Base-by-base conservation (phyloP, 2,888 invertebrate species). In the Epiblema foenella region DNA sequence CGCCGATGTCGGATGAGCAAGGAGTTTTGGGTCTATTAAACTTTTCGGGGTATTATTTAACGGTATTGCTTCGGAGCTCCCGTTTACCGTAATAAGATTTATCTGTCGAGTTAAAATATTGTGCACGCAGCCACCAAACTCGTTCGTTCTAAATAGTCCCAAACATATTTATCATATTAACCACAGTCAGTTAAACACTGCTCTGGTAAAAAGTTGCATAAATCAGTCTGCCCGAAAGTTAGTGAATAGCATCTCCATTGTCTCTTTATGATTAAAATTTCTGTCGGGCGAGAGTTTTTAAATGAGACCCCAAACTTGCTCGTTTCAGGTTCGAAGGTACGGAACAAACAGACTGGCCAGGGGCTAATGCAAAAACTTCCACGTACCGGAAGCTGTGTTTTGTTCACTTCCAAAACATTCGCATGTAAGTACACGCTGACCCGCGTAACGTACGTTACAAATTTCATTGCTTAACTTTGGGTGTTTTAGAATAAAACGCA, bases 331-430 rank as follows among this genome's bases (percentile, higher is more conserved):
- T 84, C 77, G 83, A 85, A 89, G 85, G 87, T 81, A 87, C 83
- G 85, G 83, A 88, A 87, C 88, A 91, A 90, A 91, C 88, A 90
- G 85, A 86, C 78, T 78, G 81, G 76, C 80, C 79, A 78, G 83
- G 79, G 82, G 88, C 85, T 91, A 91, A 92, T 91, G 89, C 87
- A 89, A 90, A 91, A 91, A 92, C 84, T 92, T 93, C 83, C 77
- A 75, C 80, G 81, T 82, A 81, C 80, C 84, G 80, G 80, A 80
- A 85, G 83, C 81, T 80, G 83, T 80, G 83, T 85, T 83, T 81
- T 88, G 87, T 87, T 88, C 88, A 84, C 84, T 83, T 86, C 83
- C 82, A 81, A 88, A 90, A 89, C 83, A 88, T 85, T 85, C 86
- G 80, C 81, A 83, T 81, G 85, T 83, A 81, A 83, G 81, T 82